phyloP scores from a whole-genome alignment of 2,888 invertebrate species.

The Pediacus dermestoides region DNA sequence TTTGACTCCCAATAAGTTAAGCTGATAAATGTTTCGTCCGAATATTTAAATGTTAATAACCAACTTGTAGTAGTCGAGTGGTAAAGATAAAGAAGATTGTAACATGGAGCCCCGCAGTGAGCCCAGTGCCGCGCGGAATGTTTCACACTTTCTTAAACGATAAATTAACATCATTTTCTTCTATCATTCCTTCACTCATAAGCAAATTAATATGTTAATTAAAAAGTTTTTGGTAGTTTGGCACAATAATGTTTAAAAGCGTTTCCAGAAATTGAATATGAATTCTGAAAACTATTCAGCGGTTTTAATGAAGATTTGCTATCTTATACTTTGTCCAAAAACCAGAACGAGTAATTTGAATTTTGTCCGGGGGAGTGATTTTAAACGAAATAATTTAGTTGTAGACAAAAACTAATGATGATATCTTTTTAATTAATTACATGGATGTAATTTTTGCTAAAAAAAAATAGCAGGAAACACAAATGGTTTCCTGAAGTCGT shows the following conservation, averaged over 20 bases:
- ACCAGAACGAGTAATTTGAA: too few relatives aligned
- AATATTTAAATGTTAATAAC: conserved; percentile 43
- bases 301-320: not conserved
- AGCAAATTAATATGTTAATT: conserved; percentile 37
- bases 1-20: conserved; percentile 32
- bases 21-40: conserved; percentile 36
- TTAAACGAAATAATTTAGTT: too few relatives aligned
- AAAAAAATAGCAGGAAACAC: too few relatives aligned
- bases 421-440: too few relatives aligned
- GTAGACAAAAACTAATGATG: too few relatives aligned
- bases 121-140: conserved; percentile 43
- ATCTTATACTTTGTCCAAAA: too few relatives aligned
- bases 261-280: not conserved
- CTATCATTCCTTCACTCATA: conserved; percentile 21
- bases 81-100: conserved; percentile 47
- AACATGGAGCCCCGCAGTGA: conserved; percentile 45
- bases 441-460: too few relatives aligned
- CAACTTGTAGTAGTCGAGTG: conserved; percentile 43
- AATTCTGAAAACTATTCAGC: not conserved
- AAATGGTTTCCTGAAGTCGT: too few relatives aligned
- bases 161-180: conserved; percentile 43
- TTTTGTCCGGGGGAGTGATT: too few relatives aligned
- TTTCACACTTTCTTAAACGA: conserved; percentile 48
- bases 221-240: conserved; percentile 17
- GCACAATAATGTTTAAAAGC: conserved; percentile 2